Percentiles rank a stretch among this genome's conserved stretches.
Evolutionary conservation across 1,140 invertebrate genomes (phyloP).

Genomic region (Caerostris darwini): DNA sequence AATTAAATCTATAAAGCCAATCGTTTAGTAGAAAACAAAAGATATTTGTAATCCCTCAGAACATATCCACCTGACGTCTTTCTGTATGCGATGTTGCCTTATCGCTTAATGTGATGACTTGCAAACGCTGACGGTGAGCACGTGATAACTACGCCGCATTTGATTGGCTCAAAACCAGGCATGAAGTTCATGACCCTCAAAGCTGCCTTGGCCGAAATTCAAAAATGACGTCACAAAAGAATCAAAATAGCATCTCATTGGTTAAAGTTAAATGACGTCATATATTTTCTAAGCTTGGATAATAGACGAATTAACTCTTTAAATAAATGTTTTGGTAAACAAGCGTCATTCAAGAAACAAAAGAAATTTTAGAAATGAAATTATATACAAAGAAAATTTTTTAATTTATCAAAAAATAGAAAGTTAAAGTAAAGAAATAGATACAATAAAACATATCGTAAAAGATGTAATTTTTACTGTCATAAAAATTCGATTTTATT

Average conservation of each 20-base stretch:
- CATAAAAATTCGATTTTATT: too few species aligned
- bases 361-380: background rate
- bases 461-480: too few species aligned
- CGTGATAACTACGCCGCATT: slow-evolving; percentile 50
- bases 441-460: too few species aligned
- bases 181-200: slow-evolving; percentile 77
- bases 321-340: background rate
- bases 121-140: slow-evolving; percentile 68
- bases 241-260: slow-evolving; percentile 22
- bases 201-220: slow-evolving; percentile 75
- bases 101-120: slow-evolving; percentile 76
- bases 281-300: background rate
- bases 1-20: slow-evolving; percentile 32
- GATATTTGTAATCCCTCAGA: slow-evolving; percentile 33
- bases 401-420: too few species aligned
- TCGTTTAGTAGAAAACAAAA: slow-evolving; percentile 61
- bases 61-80: slow-evolving; percentile 77
- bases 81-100: slow-evolving; percentile 65
- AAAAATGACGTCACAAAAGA: slow-evolving; percentile 61
- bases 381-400: background rate
- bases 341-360: background rate
- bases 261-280: background rate
- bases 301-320: background rate
- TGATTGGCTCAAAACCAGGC: slow-evolving; percentile 72
- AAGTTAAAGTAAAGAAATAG: too few species aligned